These are phyloP conservation scores for Gymnodraco acuticeps DNA, from an alignment of 2,797 vertebrate genomes.

Conservation along the genomic window DNA sequence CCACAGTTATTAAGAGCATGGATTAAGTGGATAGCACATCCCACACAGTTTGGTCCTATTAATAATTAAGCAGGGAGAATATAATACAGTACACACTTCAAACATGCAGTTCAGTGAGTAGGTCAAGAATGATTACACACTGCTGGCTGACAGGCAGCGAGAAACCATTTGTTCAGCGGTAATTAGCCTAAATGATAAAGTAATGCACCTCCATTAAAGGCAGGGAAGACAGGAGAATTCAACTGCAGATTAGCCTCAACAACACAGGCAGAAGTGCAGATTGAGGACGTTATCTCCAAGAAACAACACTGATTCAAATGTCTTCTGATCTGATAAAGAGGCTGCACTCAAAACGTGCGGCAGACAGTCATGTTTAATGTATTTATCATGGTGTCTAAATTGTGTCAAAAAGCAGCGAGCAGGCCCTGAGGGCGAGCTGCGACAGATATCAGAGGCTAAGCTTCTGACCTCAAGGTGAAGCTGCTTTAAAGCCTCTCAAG, in stretches of 20 bases:
- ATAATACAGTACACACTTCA: constrained; percentile 93
- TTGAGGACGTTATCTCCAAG: constrained; percentile 25
- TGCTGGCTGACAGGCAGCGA: constrained; percentile 89
- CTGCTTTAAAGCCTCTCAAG: constrained; percentile 63
- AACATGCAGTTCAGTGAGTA: constrained; percentile 92
- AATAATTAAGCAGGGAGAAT: constrained; percentile 90
- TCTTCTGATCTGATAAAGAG: constrained; percentile 24
- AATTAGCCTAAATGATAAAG: constrained; percentile 95
- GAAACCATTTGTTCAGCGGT: constrained; percentile 92
- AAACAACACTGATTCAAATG: constrained; percentile 23
- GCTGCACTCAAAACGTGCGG: constrained; percentile 9
- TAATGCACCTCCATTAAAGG: constrained; percentile 81
- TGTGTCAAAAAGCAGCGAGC: constrained; percentile 41
- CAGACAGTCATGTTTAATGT: constrained; percentile 44
- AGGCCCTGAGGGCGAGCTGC: constrained; percentile 53
- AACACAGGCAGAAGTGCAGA: constrained; percentile 17
- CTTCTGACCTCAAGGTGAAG: constrained; percentile 68
- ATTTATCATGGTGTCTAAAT: constrained; percentile 47
- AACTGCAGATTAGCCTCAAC: constrained; percentile 40
- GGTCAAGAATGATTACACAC: constrained; percentile 96
- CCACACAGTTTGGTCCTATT: constrained; percentile 85
- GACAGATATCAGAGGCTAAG: constrained; percentile 59
- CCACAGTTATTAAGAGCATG: constrained; percentile 64
- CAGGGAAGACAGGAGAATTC: constrained; percentile 44
- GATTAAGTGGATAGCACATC: constrained; percentile 75